Percentiles rank a stretch among this genome's conserved stretches.
Evolutionary conservation across 2,888 invertebrate species (phyloP).

Genomic region (Microdon myrmicae): DNA sequence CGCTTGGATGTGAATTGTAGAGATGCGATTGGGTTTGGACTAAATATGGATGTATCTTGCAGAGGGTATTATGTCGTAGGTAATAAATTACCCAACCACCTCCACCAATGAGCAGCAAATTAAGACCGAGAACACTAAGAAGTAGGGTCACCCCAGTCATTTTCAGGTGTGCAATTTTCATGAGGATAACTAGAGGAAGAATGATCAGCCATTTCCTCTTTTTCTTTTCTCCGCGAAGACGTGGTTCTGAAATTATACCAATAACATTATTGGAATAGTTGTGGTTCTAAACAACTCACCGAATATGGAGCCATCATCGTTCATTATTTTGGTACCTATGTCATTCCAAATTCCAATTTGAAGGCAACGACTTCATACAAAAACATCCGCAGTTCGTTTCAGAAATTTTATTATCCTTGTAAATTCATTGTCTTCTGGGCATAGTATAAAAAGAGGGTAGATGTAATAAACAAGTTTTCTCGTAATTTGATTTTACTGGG

Average conservation of each 20-base stretch:
- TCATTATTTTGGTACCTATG: slow-evolving; percentile 57
- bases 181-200: slow-evolving; percentile 62
- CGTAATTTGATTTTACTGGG: not conserved
- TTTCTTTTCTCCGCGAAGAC: slow-evolving; percentile 57
- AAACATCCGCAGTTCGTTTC: slow-evolving; percentile 60
- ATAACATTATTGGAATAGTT: not conserved
- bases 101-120: slow-evolving; percentile 61
- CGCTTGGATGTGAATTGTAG: slow-evolving; percentile 62
- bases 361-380: slow-evolving; percentile 62
- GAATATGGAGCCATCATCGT: slow-evolving; percentile 50
- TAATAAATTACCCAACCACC: slow-evolving; percentile 64
- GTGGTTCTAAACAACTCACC: slow-evolving; percentile 53
- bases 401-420: slow-evolving; percentile 60
- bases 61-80: slow-evolving; percentile 63
- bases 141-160: slow-evolving; percentile 61
- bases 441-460: slow-evolving; percentile 8
- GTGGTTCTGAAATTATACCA: slow-evolving; percentile 58
- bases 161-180: slow-evolving; percentile 64
- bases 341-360: slow-evolving; percentile 60
- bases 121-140: slow-evolving; percentile 61
- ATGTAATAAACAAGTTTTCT: slow-evolving; percentile 1
- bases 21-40: slow-evolving; percentile 64
- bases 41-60: slow-evolving; percentile 64
- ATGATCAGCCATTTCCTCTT: slow-evolving; percentile 61
- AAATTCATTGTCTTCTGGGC: slow-evolving; percentile 62